A percentile compares a stretch with the other conserved stretches of the same genome.
Conservation (phyloP, 2,888 invertebrate genomes). For the Apodemia arnacis region DNA sequence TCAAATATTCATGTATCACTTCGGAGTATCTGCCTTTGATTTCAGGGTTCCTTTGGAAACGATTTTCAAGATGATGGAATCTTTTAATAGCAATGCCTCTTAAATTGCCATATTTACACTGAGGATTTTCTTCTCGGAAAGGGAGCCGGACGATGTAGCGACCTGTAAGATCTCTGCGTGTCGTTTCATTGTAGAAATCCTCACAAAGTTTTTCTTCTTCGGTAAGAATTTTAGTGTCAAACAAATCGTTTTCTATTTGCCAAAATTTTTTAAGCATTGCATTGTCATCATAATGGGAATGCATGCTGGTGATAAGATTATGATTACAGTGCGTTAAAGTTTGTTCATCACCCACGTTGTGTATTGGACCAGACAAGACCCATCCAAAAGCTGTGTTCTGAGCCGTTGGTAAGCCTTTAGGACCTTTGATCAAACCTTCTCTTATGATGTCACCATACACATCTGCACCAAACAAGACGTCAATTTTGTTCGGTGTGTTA, state of each 20-base stretch:
- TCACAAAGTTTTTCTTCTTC: not conserved
- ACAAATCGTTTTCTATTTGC: not conserved
- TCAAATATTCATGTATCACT: constrained; percentile 25
- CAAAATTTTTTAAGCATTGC: not conserved
- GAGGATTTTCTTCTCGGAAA: constrained; percentile 3
- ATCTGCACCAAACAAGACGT: not conserved
- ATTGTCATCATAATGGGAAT: not conserved
- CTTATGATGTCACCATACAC: not conserved
- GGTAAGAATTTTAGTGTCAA: too few species aligned
- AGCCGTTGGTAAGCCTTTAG: not conserved
- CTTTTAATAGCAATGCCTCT: constrained; percentile 22
- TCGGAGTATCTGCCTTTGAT: constrained; percentile 1
- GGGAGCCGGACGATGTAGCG: not conserved
- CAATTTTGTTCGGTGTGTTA: not conserved
- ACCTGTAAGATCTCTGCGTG: not conserved
- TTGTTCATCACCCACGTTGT: too few species aligned
- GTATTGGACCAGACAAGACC: too few species aligned
- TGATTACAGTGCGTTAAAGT: too few species aligned
- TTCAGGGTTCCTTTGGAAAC: constrained; percentile 8
- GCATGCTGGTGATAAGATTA: too few species aligned
- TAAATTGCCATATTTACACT: constrained; percentile 52
- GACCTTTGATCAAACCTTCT: not conserved
- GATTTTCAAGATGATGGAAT: constrained; percentile 25
- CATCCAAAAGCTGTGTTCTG: not conserved
- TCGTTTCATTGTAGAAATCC: not conserved